phyloP scores from a whole-genome alignment of 2,113 vertebrate genomes.

The Muntiacus muntjak region DNA sequence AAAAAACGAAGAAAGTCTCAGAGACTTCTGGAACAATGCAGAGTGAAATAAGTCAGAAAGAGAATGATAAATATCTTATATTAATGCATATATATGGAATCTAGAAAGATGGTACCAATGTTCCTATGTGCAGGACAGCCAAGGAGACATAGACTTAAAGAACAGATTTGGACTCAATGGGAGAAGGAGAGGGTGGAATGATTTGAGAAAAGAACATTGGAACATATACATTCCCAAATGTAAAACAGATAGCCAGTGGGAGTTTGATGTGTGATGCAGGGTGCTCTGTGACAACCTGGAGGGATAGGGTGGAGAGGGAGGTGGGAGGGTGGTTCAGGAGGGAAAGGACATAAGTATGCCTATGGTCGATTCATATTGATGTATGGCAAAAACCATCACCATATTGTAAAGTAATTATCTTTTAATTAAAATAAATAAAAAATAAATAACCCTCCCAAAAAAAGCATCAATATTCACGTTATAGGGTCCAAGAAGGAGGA shows the following conservation, averaged over 20 bases:
- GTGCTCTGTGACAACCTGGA: neutral
- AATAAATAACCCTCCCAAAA: neutral
- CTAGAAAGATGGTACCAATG: neutral
- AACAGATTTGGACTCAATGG: neutral
- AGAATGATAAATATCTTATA: neutral
- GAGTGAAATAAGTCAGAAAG: neutral
- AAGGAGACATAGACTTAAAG: neutral
- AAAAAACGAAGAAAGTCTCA: neutral
- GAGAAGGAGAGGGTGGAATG: neutral
- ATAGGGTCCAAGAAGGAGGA: neutral
- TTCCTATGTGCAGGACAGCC: neutral
- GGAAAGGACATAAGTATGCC: neutral
- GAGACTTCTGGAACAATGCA: neutral
- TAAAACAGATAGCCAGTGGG: neutral
- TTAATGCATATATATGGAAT: neutral
- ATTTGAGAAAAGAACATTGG: neutral
- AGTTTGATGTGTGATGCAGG: neutral
- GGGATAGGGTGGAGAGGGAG: neutral
- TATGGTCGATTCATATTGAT: neutral
- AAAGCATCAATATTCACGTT: neutral
- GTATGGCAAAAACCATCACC: neutral
- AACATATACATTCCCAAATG: neutral
- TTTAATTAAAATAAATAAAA: neutral
- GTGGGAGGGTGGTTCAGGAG: neutral
- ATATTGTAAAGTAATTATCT: neutral